A percentile compares a stretch with the other conserved stretches of the same genome.
Evolutionary conservation across 2,888 invertebrate species (phyloP).

Genomic region (Mesorhabditis sp.): DNA sequence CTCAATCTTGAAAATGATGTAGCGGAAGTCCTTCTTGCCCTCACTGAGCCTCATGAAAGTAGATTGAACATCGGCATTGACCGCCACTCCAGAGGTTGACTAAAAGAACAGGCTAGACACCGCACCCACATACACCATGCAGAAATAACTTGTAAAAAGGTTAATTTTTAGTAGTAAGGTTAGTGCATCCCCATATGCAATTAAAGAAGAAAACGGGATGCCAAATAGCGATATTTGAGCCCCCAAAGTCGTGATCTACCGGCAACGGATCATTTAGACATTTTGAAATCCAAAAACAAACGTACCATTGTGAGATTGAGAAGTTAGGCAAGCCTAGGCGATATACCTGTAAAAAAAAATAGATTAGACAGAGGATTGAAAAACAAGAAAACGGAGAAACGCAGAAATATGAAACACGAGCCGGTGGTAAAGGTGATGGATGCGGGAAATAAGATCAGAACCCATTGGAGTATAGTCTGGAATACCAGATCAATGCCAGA

Average conservation of each 20-base stretch:
- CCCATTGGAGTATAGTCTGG: no score
- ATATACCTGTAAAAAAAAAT: no score
- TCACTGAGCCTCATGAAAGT: constrained; percentile 57
- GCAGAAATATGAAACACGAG: no score
- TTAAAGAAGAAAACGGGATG: neutral
- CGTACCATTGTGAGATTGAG: neutral
- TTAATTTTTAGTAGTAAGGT: neutral
- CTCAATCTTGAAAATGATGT: constrained; percentile 59
- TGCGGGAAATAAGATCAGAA: no score
- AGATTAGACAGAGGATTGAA: no score
- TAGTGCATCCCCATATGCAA: neutral
- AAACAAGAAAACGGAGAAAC: no score
- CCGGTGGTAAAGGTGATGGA: no score
- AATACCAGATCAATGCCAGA: no score
- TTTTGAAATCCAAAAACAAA: neutral
- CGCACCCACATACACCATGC: constrained; percentile 3
- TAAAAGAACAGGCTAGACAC: constrained; percentile 20
- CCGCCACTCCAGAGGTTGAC: constrained; percentile 55
- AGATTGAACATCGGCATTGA: constrained; percentile 56
- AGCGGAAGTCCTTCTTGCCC: constrained; percentile 54
- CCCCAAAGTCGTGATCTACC: neutral
- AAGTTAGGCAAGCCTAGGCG: neutral
- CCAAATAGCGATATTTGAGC: neutral
- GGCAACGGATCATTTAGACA: neutral
- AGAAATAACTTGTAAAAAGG: neutral